Evolutionary conservation across 2,113 vertebrate genomes (phyloP), one percentile per base, ranked within the genome.

Genomic region (Phocoena sinus): DNA sequence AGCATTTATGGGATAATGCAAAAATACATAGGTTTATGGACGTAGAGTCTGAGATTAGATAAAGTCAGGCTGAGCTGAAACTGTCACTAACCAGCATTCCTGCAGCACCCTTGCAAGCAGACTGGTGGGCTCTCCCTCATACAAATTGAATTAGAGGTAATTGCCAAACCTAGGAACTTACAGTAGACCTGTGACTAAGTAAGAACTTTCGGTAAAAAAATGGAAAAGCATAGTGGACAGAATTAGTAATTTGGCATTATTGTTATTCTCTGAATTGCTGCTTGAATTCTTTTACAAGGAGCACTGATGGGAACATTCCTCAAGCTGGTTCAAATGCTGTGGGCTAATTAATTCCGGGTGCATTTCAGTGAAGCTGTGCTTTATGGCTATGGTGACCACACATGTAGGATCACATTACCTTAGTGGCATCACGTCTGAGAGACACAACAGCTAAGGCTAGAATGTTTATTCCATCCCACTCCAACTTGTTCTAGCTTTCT

Each of bases 371-470:
- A 95, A 53, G 13, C 68, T 71, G n/a, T 67, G 70, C 47, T 84
- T 94, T 79, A 71, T 15, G 31, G 85, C 95, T 95, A 82, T 50
- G 47, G 58, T 97, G 93, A 73, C 95, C 90, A 92, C 83, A 81
- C 23, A 0, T 41, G 31, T 62, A 73, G 82, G 73, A 80, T 93
- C 89, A 47, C 86, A 86, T 96, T 86, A 93, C 47, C 12, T 38
- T 21, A 41, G 33, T 58, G 91, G 63, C 92, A 89, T 91, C 5
- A 1, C 41, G 83, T 82, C 71, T 8, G 21, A 82, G 65, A 68
- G 50, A 70, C 68, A 79, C 62, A 83, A 20, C 91, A 63, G 83
- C 63, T 26, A 89, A 81, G 63, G 41, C 53, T 47, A 26, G 23
- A 44, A 60, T 95, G 80, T 92, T 95, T 81, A 82, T 88, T 86